Conservation (phyloP, 30 jellyfish, hydroid and myxozoan species). For the Chrysaora quinquecirrha region DNA sequence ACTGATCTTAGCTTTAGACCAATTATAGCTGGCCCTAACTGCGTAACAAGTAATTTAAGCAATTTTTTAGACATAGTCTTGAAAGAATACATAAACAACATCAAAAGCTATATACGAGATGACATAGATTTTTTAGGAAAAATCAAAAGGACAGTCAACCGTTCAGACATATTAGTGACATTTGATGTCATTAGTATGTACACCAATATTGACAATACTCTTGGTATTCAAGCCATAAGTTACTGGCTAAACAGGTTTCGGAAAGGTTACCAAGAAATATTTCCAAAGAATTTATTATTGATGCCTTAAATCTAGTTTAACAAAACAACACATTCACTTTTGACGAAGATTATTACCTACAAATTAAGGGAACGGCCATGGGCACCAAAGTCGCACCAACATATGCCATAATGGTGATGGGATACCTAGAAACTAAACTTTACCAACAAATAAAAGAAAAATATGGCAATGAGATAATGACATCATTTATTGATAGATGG, state of each 20-base stretch:
- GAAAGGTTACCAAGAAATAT: slow-evolving; percentile 3
- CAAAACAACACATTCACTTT: slow-evolving; percentile 13
- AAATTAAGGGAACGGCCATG: slow-evolving; percentile 24
- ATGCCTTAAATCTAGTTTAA: slow-evolving; percentile 1
- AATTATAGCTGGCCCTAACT: too few species aligned
- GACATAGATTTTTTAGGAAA: slow-evolving; percentile 12
- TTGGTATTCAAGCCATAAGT: slow-evolving; percentile 2
- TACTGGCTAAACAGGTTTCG: slow-evolving; percentile 6
- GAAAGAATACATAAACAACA: not conserved
- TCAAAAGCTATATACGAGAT: slow-evolving; percentile 14
- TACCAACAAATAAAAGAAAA: slow-evolving; percentile 1
- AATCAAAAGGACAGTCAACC: not conserved
- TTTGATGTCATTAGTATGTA: slow-evolving; percentile 18
- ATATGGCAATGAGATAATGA: not conserved
- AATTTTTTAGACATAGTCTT: slow-evolving; percentile 11
- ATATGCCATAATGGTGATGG: too few species aligned
- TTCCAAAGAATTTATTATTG: not conserved
- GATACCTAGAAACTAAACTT: slow-evolving; percentile 12
- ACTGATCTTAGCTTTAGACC: slow-evolving; percentile 2
- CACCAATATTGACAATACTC: slow-evolving; percentile 12
- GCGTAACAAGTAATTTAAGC: slow-evolving; percentile 22
- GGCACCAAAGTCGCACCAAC: too few species aligned
- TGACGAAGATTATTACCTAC: not conserved
- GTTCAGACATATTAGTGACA: not conserved
- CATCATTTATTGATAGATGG: not conserved